Base-by-base conservation (phyloP, 2,888 invertebrate species). In the Barypeithes pellucidus region DNA sequence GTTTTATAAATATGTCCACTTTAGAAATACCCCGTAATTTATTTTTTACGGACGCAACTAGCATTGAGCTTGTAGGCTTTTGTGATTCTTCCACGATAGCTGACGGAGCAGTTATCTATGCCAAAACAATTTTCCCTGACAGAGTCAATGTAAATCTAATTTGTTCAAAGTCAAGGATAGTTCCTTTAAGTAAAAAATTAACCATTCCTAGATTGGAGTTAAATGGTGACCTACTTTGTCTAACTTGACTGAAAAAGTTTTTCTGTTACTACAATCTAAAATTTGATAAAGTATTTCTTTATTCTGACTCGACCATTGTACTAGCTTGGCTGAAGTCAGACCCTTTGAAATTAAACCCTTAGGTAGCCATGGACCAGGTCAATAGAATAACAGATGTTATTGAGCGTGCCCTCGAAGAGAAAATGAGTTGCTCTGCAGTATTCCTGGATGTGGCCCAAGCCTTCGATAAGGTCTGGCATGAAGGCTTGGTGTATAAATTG, bases 191-290 rank as follows among this genome's bases (percentile, higher is more conserved):
- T 36, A 75, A 76, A 69, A 54, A n/a, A 11, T 7, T 57, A 39
- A 71, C 76, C 2, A 67, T 73, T 16, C 76, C 73, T 12, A 54
- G 76, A 24, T 65, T 77, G 4, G 77, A 77, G 54, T 54, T 76
- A 22, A 69, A 68, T 57, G 57, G 66, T 9, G 75, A 76, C 9
- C 22, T 74, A 14, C 52, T 9, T 33, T 76, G 12, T 39, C 2
- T n/a, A 70, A 63, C 14, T 75, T 69, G n/a, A 12, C 59, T 1
- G 36, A 50, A 20, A 66, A 50, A 12, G 62, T 72, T 39, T 16
- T 22, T 20, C 33, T 61, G 5, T 41, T 73, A 43, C 29, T 72
- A 11, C 41, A 59, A 22, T 29, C 22, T 12, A 20, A 61, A 52
- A 29, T n/a, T 76, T 5, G 14, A 52, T 14, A 41, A 68, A 16